These are phyloP conservation scores for Tupaia tana DNA, from an alignment of 2,113 vertebrate species.

Conservation along the genomic window DNA sequence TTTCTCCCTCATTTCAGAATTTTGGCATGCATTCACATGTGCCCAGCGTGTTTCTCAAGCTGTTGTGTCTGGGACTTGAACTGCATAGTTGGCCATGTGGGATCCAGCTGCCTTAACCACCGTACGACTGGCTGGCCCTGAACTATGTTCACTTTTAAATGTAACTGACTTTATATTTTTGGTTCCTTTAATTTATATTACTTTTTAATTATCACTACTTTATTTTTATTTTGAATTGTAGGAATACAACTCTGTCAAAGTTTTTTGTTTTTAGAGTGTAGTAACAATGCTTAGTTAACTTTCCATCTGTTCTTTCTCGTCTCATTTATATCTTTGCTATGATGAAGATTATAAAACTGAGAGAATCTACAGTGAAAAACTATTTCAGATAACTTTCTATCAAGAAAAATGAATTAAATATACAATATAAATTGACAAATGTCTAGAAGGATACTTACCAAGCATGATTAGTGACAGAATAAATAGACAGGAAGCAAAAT, in stretches of 20 bases:
- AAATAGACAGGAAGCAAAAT: background rate
- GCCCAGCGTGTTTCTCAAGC: too few species aligned
- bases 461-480: background rate
- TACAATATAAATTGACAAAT: background rate
- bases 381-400: background rate
- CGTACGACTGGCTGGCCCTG: too few species aligned
- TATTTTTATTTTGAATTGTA: conserved; percentile 12
- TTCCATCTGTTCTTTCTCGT: background rate
- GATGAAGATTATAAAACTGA: background rate
- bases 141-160: background rate
- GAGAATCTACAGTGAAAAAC: background rate
- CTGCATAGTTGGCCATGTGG: too few species aligned
- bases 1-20: too few species aligned
- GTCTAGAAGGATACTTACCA: background rate
- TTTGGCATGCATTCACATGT: too few species aligned
- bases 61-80: too few species aligned
- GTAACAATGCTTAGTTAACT: background rate
- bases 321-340: background rate
- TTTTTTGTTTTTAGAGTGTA: background rate
- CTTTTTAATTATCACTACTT: background rate
- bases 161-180: background rate
- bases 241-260: background rate
- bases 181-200: conserved; percentile 5
- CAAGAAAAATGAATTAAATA: background rate
- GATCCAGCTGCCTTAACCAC: too few species aligned